Conservation (phyloP, 1,140 invertebrate species). For the Bradysia coprophila region DNA sequence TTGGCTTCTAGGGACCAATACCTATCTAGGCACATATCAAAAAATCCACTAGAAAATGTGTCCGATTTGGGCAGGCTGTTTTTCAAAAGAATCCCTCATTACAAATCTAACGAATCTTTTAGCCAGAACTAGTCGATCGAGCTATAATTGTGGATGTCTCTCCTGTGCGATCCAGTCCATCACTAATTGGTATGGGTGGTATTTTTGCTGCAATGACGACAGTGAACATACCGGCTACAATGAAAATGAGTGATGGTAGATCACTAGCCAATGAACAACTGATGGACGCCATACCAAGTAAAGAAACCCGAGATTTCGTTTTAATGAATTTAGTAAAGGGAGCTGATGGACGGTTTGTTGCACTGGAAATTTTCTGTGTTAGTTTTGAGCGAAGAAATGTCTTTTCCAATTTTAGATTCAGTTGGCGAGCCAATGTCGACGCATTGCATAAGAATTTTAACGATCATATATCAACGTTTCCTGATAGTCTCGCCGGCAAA, state of each 20-base stretch:
- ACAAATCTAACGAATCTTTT: no score
- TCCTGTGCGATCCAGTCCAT: slow-evolving; percentile 43
- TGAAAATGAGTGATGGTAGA: slow-evolving; percentile 45
- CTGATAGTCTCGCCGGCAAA: slow-evolving; percentile 23
- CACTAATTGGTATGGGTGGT: slow-evolving; percentile 34
- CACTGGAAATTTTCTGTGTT: background rate
- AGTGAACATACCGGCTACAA: slow-evolving; percentile 32
- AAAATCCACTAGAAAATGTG: no score
- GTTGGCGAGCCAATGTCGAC: slow-evolving; percentile 31
- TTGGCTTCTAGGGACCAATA: no score
- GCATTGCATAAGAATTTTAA: slow-evolving; percentile 43
- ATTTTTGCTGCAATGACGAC: slow-evolving; percentile 46
- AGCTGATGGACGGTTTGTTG: slow-evolving; percentile 10
- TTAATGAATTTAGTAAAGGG: slow-evolving; percentile 24
- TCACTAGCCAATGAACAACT: slow-evolving; percentile 34
- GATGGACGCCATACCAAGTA: slow-evolving; percentile 22
- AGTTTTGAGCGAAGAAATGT: background rate
- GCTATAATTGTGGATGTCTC: slow-evolving; percentile 72
- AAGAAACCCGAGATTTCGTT: slow-evolving; percentile 29
- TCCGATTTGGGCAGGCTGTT: no score
- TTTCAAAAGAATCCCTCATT: no score
- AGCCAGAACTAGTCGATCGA: slow-evolving; percentile 57
- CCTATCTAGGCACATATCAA: no score
- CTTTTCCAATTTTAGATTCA: slow-evolving; percentile 9
- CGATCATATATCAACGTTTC: slow-evolving; percentile 42